These are phyloP conservation scores for Lepidurus couesii DNA, from an alignment of 1,140 invertebrate species.

Conservation along the genomic window DNA sequence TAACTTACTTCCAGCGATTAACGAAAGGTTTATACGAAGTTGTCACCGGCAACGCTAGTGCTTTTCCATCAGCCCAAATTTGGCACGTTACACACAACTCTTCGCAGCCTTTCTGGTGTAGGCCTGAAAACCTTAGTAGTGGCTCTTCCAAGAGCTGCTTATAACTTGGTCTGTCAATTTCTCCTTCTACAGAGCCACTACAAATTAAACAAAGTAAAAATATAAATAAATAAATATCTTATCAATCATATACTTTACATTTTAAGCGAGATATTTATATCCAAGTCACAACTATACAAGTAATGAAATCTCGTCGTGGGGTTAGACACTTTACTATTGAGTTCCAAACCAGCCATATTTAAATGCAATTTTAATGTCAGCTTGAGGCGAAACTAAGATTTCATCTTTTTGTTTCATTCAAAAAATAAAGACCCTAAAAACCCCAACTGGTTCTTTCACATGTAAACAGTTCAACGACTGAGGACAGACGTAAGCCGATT, in stretches of 20 bases:
- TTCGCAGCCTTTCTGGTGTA: slow-evolving; percentile 69
- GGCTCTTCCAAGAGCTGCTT: slow-evolving; percentile 80
- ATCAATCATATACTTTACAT: slow-evolving; percentile 60
- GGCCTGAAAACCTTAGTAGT: slow-evolving; percentile 81
- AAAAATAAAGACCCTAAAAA: background rate
- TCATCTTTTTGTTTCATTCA: background rate
- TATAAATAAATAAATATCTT: slow-evolving; percentile 27
- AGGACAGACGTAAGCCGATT: slow-evolving; percentile 3
- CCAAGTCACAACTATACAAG: slow-evolving; percentile 85
- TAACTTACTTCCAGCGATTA: slow-evolving; percentile 80
- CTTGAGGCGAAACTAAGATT: slow-evolving; percentile 6
- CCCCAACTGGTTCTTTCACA: background rate
- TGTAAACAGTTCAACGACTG: background rate
- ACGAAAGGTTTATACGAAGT: slow-evolving; percentile 92
- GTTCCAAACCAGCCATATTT: background rate
- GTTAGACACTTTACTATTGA: background rate
- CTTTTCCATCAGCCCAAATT: slow-evolving; percentile 74
- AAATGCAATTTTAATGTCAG: background rate
- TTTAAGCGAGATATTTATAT: slow-evolving; percentile 83
- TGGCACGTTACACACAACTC: slow-evolving; percentile 84
- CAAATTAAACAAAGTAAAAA: slow-evolving; percentile 38
- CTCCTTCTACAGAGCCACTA: slow-evolving; percentile 91
- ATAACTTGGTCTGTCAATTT: slow-evolving; percentile 75
- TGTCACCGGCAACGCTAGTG: slow-evolving; percentile 77
- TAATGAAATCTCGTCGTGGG: slow-evolving; percentile 42